Conservation (phyloP, 2,888 invertebrate genomes). For the Ramazzottius varieornatus region DNA sequence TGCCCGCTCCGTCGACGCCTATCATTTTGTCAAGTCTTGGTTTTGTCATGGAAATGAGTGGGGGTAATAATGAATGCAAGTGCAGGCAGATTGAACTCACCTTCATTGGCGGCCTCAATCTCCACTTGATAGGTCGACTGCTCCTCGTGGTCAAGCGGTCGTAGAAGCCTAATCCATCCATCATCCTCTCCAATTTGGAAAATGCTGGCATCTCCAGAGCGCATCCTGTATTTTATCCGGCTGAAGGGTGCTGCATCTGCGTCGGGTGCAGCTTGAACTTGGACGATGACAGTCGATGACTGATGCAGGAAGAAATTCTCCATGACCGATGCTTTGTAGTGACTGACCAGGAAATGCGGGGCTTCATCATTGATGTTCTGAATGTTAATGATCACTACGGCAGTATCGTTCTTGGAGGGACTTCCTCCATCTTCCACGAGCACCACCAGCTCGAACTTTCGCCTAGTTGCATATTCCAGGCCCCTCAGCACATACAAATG, state of each 20-base stretch:
- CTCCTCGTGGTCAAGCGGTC: constrained; percentile 49
- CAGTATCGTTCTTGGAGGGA: constrained; percentile 39
- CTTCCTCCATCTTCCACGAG: constrained; percentile 51
- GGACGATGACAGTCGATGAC: constrained; percentile 30
- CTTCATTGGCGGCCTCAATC: neutral
- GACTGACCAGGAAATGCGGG: constrained; percentile 75
- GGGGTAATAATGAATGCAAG: too few relatives aligned
- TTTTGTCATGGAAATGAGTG: too few relatives aligned
- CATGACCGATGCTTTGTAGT: constrained; percentile 70
- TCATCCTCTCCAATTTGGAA: constrained; percentile 56
- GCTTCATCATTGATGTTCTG: constrained; percentile 78
- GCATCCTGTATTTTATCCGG: constrained; percentile 67
- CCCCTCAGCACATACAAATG: constrained; percentile 69
- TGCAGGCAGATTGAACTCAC: too few relatives aligned
- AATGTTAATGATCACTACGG: constrained; percentile 44
- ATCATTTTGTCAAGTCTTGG: too few relatives aligned
- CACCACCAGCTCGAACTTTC: constrained; percentile 52
- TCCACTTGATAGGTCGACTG: constrained; percentile 47
- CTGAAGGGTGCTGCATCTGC: constrained; percentile 71
- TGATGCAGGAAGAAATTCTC: constrained; percentile 38
- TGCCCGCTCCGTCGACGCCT: too few relatives aligned
- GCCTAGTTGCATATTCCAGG: constrained; percentile 67
- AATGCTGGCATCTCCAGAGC: constrained; percentile 55
- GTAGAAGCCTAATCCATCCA: constrained; percentile 47
- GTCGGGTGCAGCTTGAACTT: constrained; percentile 53